Conservation (phyloP, 2,113 vertebrate species). For the Sarotherodon lohbergeri region DNA sequence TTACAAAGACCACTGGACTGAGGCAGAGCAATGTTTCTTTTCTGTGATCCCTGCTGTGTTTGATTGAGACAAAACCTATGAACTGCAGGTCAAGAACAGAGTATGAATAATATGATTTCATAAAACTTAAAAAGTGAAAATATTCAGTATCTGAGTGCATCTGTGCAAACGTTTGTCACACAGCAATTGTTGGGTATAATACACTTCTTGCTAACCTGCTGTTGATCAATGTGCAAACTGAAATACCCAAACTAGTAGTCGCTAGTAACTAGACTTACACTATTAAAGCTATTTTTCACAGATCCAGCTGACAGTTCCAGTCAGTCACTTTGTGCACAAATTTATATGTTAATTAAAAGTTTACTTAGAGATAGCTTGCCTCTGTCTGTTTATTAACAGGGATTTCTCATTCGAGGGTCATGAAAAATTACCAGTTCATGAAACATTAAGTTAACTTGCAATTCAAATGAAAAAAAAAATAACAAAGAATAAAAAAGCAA, state of each 20-base stretch:
- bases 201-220: background rate
- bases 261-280: background rate
- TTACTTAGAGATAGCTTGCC: background rate
- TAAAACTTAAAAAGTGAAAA: background rate
- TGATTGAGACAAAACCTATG: background rate
- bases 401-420: background rate
- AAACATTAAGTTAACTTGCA: background rate
- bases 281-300: background rate
- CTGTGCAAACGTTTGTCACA: background rate
- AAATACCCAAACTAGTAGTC: background rate
- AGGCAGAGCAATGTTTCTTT: slow-evolving; percentile 4
- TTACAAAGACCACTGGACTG: background rate
- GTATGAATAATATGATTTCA: background rate
- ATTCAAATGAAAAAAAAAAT: background rate
- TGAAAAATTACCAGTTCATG: background rate
- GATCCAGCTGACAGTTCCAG: background rate
- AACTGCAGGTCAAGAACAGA: background rate
- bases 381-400: background rate
- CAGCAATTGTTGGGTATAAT: background rate
- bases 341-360: background rate
- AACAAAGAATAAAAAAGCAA: background rate
- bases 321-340: background rate
- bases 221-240: slow-evolving; percentile 4
- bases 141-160: background rate
- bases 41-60: background rate